Conservation (phyloP, 2,113 vertebrate genomes). For the Leptodactylus fuscus region DNA sequence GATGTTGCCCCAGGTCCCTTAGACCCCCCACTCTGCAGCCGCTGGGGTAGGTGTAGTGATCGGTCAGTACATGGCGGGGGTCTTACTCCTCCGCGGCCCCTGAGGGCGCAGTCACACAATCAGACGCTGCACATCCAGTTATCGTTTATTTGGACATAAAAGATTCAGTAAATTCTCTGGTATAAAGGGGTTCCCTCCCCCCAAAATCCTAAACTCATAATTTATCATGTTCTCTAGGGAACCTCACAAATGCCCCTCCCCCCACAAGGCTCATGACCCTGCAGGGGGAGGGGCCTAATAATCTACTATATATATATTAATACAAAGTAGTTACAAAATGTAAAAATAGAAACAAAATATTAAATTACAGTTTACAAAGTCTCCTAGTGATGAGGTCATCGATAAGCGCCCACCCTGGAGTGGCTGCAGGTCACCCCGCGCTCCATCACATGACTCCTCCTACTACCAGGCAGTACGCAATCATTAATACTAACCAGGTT, state of each 20-base stretch:
- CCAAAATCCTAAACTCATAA: slow-evolving; percentile 23
- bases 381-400: slow-evolving; percentile 23
- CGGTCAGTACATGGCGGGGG: not conserved
- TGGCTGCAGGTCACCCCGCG: not conserved
- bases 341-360: slow-evolving; percentile 28
- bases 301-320: slow-evolving; percentile 29
- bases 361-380: slow-evolving; percentile 43
- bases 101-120: not conserved
- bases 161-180: slow-evolving; percentile 27
- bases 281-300: not conserved
- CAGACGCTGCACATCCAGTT: not conserved
- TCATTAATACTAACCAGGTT: not conserved
- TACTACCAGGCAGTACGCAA: not conserved
- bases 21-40: too few relatives aligned
- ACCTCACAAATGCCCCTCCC: not conserved
- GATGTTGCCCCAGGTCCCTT: too few relatives aligned
- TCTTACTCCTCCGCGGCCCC: not conserved
- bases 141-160: slow-evolving; percentile 26
- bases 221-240: slow-evolving; percentile 20
- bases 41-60: not conserved
- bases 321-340: slow-evolving; percentile 50
- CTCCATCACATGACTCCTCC: not conserved
- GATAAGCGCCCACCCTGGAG: not conserved
- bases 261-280: not conserved
- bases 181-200: slow-evolving; percentile 42